Evolutionary conservation across 2,888 invertebrate genomes (phyloP), one percentile per base, ranked within the genome.

Genomic region (Branchipolynoe longqiensis): DNA sequence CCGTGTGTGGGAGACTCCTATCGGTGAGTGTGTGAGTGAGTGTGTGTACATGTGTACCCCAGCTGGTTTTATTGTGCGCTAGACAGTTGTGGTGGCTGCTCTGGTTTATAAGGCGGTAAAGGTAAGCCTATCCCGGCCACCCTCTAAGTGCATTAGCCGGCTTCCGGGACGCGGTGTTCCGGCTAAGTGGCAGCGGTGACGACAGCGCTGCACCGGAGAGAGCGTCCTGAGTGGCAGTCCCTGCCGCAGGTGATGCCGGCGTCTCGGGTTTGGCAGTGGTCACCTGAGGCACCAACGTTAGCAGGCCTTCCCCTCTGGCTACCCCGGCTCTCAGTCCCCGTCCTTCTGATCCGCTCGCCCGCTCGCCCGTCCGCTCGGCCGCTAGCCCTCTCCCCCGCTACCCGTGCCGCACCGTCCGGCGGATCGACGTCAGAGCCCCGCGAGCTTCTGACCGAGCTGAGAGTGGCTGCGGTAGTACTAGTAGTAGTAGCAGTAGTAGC

Each of bases 81-180:
- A n/a, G n/a, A n/a, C n/a, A n/a, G n/a, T n/a, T n/a, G n/a, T n/a
- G n/a, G n/a, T n/a, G n/a, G n/a, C n/a, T n/a, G n/a, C n/a, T n/a
- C n/a, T n/a, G n/a, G n/a, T n/a, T n/a, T n/a, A n/a, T n/a, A n/a
- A n/a, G n/a, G n/a, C n/a, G n/a, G n/a, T n/a, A n/a, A n/a, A n/a
- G n/a, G n/a, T n/a, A n/a, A n/a, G n/a, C n/a, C n/a, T n/a, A n/a
- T n/a, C n/a, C n/a, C n/a, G n/a, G n/a, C n/a, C n/a, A n/a, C n/a
- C n/a, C n/a, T n/a, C n/a, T 25, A 25, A 69, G 69, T 69, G 69
- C 38, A 69, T 69, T 36, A 69, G 69, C 12, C 48, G 48, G 48
- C 18, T 12, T 48, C 48, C 48, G 48, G 8, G 48, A 18, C 18
- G 48, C 18, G 8, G 48, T 48, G 48, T 18, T 48, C 48, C 8